Conservation (phyloP, 2,113 vertebrate genomes). For the Dicrurus megarhynchus region DNA sequence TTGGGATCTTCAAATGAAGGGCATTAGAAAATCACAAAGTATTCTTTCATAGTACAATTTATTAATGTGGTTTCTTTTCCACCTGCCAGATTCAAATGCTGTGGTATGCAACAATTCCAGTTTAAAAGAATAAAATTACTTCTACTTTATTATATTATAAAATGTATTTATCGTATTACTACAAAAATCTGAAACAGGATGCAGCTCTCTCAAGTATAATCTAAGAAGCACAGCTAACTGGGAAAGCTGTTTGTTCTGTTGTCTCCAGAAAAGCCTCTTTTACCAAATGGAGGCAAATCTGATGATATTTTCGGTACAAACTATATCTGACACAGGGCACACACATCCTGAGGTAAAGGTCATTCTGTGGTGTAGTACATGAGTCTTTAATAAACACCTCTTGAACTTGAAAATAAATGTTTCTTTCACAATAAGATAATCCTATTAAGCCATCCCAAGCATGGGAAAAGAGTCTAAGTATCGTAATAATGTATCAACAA, state of each 20-base stretch:
- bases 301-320: background rate
- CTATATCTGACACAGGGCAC: background rate
- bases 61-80: background rate
- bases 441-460: background rate
- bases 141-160: background rate
- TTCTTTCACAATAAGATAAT: constrained; percentile 28
- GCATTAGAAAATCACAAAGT: background rate
- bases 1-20: background rate
- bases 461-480: background rate
- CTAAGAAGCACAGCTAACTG: background rate
- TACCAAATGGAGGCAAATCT: background rate
- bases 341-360: background rate
- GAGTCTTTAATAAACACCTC: background rate
- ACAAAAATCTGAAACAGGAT: background rate
- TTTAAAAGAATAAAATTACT: background rate
- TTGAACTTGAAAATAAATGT: constrained; percentile 3
- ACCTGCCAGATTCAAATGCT: background rate
- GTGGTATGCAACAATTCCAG: background rate
- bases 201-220: background rate
- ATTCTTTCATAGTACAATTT: background rate
- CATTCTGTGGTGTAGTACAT: background rate
- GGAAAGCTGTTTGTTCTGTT: background rate
- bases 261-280: background rate
- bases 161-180: background rate
- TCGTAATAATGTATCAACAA: background rate